Conservation (phyloP, 2,888 invertebrate species). For the Podabrus alpinus region DNA sequence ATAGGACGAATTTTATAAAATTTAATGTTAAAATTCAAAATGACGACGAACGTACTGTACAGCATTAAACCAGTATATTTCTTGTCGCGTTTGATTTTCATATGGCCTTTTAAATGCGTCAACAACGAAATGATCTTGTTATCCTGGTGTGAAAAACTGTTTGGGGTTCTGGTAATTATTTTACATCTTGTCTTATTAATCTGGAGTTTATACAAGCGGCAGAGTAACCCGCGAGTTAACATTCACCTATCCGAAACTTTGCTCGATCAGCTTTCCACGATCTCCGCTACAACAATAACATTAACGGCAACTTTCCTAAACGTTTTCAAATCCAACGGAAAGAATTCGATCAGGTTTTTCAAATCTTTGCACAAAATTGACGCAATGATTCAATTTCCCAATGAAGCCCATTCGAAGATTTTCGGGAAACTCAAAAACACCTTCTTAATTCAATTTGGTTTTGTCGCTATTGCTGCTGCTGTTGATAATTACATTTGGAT, state of each 20-base stretch:
- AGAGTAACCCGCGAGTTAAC: background rate
- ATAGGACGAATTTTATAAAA: background rate
- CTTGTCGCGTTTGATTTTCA: background rate
- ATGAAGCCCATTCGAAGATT: background rate
- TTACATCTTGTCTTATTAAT: background rate
- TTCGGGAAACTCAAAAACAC: background rate
- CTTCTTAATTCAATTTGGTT: background rate
- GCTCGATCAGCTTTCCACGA: constrained; percentile 5
- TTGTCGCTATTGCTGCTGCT: background rate
- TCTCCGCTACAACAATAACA: background rate
- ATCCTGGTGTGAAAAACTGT: background rate
- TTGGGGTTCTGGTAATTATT: background rate
- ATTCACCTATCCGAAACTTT: constrained; percentile 2
- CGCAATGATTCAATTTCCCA: background rate
- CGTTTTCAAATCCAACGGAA: background rate
- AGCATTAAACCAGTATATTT: constrained; percentile 4
- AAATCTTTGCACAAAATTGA: background rate
- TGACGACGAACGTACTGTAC: background rate
- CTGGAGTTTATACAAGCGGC: constrained; percentile 3
- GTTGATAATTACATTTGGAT: constrained; percentile 11
- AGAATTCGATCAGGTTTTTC: background rate
- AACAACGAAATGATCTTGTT: background rate
- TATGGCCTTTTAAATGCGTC: background rate
- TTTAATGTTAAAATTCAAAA: background rate
- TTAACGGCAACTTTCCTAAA: background rate